Percentiles rank a stretch among this genome's conserved stretches.
Conservation (phyloP, 2,113 vertebrate species). For the Petroica traversi region DNA sequence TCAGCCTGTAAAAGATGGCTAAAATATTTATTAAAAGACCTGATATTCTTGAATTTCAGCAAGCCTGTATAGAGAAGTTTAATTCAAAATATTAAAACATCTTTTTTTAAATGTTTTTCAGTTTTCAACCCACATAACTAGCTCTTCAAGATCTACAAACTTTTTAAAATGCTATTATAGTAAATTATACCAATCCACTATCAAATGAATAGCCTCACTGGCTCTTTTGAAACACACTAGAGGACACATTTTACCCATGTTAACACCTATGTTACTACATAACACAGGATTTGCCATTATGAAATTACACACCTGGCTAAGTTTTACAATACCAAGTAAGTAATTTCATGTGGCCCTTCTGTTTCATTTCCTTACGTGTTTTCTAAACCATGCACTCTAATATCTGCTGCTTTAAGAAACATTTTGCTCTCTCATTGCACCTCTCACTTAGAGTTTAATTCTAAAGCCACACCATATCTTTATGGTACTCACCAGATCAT, state of each 20-base stretch:
- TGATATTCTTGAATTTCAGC: background rate
- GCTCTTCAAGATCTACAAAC: background rate
- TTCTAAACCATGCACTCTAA: background rate
- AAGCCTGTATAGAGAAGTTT: background rate
- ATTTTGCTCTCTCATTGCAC: background rate
- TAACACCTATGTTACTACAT: background rate
- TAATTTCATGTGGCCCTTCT: background rate
- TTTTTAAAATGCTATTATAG: constrained; percentile 30
- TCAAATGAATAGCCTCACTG: background rate
- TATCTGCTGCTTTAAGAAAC: background rate
- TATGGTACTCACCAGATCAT: constrained; percentile 86
- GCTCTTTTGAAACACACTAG: background rate
- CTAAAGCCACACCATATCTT: background rate
- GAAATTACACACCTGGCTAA: constrained; percentile 31
- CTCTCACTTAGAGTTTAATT: background rate
- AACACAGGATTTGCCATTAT: background rate
- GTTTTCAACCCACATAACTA: constrained; percentile 51
- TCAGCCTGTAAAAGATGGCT: background rate
- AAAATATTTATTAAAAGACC: background rate
- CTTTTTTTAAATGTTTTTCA: background rate
- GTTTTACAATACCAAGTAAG: constrained; percentile 5
- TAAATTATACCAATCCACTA: constrained; percentile 23
- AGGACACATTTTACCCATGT: background rate
- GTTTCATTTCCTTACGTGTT: background rate
- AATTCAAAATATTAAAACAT: constrained; percentile 36